Evolutionary conservation across 23 tunicate species (phyloP).

Genomic region (Clavelina lepadiformis): DNA sequence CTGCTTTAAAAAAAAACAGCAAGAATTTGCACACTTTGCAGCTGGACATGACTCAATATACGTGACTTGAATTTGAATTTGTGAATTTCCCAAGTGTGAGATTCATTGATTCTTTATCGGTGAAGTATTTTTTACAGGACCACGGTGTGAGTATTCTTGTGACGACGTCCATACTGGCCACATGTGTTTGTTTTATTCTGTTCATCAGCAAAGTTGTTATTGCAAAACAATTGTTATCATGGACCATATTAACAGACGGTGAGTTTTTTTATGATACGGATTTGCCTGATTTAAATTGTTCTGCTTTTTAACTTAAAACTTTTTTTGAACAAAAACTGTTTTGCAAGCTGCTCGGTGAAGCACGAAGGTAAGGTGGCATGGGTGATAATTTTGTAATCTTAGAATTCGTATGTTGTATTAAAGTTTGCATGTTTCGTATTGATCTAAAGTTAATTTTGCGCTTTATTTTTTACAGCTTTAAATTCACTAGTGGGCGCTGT

Average conservation of each 20-base stretch:
- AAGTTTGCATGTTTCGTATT: neutral
- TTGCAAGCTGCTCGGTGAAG: neutral
- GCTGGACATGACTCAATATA: too few relatives aligned
- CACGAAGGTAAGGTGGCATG: too few relatives aligned
- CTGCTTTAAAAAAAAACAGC: too few relatives aligned
- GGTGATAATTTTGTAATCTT: too few relatives aligned
- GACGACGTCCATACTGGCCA: constrained; percentile 31
- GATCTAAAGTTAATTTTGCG: too few relatives aligned
- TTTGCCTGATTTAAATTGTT: neutral
- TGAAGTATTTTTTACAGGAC: too few relatives aligned
- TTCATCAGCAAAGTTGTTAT: constrained; percentile 13
- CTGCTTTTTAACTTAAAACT: neutral
- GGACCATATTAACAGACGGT: constrained; percentile 77
- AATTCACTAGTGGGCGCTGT: constrained; percentile 60
- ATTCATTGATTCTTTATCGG: too few relatives aligned
- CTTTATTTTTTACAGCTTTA: constrained; percentile 41
- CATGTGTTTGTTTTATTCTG: constrained; percentile 12
- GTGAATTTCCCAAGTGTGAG: too few relatives aligned
- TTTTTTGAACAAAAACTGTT: neutral
- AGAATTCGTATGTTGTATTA: neutral
- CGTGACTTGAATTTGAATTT: too few relatives aligned
- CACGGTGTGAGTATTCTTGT: constrained; percentile 23
- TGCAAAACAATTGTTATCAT: constrained; percentile 42
- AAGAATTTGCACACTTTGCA: too few relatives aligned
- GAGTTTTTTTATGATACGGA: constrained; percentile 3